These are phyloP conservation scores for Australoheros scitulus DNA, from an alignment of 2,113 vertebrate species.

Conservation along the genomic window DNA sequence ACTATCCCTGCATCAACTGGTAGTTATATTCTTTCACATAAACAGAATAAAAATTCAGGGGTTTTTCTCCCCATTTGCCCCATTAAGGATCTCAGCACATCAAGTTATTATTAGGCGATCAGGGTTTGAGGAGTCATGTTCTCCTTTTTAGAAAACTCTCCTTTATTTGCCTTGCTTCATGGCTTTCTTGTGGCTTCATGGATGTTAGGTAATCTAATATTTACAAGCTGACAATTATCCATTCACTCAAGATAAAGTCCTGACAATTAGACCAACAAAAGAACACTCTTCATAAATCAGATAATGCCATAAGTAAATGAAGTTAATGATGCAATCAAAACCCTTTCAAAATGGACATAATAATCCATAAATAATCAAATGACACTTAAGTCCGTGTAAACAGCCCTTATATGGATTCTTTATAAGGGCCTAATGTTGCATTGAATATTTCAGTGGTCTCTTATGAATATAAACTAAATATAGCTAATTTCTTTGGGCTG, in stretches of 20 bases:
- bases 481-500: not conserved
- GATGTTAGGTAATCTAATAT: slow-evolving; percentile 21
- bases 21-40: not conserved
- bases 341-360: not conserved
- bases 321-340: slow-evolving; percentile 29
- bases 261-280: slow-evolving; percentile 5
- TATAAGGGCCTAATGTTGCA: not conserved
- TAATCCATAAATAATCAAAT: not conserved
- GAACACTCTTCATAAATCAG: slow-evolving; percentile 11
- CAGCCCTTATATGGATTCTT: not conserved
- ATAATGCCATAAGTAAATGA: slow-evolving; percentile 5
- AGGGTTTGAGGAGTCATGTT: not conserved
- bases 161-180: not conserved
- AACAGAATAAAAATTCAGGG: not conserved
- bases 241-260: slow-evolving; percentile 21
- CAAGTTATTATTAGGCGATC: not conserved
- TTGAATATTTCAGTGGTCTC: not conserved
- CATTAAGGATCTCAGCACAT: not conserved
- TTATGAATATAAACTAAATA: not conserved
- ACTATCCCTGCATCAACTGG: not conserved
- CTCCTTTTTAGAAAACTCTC: not conserved
- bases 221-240: slow-evolving; percentile 19
- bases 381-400: not conserved
- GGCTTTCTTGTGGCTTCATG: not conserved
- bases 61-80: not conserved